phyloP scores from a whole-genome alignment of 2,113 vertebrate species.

The Dascyllus trimaculatus region DNA sequence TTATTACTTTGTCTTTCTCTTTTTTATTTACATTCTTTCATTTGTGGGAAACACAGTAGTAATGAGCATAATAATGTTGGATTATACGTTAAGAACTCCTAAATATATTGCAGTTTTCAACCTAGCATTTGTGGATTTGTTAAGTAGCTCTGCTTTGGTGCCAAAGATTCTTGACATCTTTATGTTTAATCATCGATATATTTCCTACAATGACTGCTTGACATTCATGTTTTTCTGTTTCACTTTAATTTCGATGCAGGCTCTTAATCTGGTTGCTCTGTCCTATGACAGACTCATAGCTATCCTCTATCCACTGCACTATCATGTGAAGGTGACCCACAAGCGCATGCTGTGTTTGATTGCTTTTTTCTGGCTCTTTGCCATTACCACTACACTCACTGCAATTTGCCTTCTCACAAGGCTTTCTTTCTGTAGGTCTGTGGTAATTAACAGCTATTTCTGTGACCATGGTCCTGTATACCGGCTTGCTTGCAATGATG shows the following conservation, averaged over 20 bases:
- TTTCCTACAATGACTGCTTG: constrained; percentile 74
- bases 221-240: constrained; percentile 76
- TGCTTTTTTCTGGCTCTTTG: constrained; percentile 55
- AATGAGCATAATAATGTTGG: constrained; percentile 65
- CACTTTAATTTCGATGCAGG: constrained; percentile 72
- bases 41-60: constrained; percentile 70
- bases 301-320: constrained; percentile 76
- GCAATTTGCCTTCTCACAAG: constrained; percentile 55
- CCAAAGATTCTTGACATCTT: constrained; percentile 78
- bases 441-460: constrained; percentile 75
- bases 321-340: constrained; percentile 62
- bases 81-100: constrained; percentile 69
- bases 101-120: constrained; percentile 82
- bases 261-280: constrained; percentile 76
- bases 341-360: constrained; percentile 68
- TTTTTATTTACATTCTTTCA: constrained; percentile 68
- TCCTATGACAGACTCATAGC: constrained; percentile 80
- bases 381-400: neutral
- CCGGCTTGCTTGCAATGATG: constrained; percentile 69
- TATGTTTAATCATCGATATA: constrained; percentile 65
- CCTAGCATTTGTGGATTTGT: constrained; percentile 76
- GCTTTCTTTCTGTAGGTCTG: constrained; percentile 75
- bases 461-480: constrained; percentile 76
- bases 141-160: constrained; percentile 73
- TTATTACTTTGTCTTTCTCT: constrained; percentile 77